Percentiles rank a stretch among this genome's conserved stretches.
Evolutionary conservation across 2,888 invertebrate genomes (phyloP).

Genomic region (Drosophila heteroneura): DNA sequence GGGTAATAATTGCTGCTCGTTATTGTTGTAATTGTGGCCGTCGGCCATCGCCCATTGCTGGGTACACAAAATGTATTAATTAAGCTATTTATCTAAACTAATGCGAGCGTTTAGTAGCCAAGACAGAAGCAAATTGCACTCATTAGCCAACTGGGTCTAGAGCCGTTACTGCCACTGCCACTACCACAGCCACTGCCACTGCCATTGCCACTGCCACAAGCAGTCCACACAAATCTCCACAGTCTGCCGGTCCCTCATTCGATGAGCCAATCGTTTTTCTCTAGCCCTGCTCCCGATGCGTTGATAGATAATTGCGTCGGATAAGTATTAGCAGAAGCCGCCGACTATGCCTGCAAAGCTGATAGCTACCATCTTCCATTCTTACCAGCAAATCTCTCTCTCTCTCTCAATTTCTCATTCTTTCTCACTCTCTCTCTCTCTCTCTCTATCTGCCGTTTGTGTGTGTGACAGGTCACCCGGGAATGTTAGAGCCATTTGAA

Average conservation of each 20-base stretch:
- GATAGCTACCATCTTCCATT: slow-evolving; percentile 10
- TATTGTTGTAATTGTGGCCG: slow-evolving; percentile 75
- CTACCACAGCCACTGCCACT: background rate
- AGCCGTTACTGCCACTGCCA: slow-evolving; percentile 5
- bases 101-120: slow-evolving; percentile 81
- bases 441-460: background rate
- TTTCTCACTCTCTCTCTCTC: background rate
- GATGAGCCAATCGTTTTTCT: slow-evolving; percentile 68
- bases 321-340: slow-evolving; percentile 53
- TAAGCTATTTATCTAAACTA: slow-evolving; percentile 81
- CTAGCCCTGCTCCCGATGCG: slow-evolving; percentile 31
- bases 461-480: slow-evolving; percentile 39
- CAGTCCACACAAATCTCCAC: background rate
- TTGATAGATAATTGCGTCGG: slow-evolving; percentile 68
- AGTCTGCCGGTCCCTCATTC: slow-evolving; percentile 41
- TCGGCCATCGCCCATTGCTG: slow-evolving; percentile 38
- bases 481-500: slow-evolving; percentile 66
- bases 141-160: slow-evolving; percentile 59
- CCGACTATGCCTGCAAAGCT: background rate
- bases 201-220: slow-evolving; percentile 2
- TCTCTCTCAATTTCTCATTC: background rate
- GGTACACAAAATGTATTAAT: slow-evolving; percentile 75
- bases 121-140: slow-evolving; percentile 80
- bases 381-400: slow-evolving; percentile 1
- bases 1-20: slow-evolving; percentile 76